phyloP scores from a whole-genome alignment of 2,797 vertebrate genomes.

The Sarcophilus harrisii region DNA sequence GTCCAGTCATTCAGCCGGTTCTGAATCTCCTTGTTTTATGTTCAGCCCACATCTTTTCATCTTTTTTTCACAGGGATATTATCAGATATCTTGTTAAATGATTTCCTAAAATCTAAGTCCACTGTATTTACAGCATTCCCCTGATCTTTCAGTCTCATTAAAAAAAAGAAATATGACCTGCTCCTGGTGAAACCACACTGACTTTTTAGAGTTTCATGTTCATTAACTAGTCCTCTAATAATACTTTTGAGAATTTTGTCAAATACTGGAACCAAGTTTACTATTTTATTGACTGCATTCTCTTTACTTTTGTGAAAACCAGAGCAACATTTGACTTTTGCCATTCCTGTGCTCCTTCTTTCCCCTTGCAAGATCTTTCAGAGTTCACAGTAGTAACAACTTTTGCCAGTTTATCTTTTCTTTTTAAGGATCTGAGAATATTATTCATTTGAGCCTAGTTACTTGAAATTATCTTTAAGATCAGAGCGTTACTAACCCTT shows the following conservation, averaged over 20 bases:
- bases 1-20: not conserved
- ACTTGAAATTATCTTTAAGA: not conserved
- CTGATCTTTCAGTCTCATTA: not conserved
- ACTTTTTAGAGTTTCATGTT: not conserved
- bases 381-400: not conserved
- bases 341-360: not conserved
- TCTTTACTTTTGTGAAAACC: not conserved
- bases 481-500: not conserved
- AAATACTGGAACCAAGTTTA: not conserved
- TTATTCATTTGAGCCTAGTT: not conserved
- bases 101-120: not conserved
- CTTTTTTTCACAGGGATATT: not conserved
- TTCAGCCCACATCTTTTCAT: not conserved
- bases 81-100: not conserved
- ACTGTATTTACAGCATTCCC: not conserved
- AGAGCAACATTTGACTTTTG: not conserved
- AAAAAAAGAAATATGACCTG: not conserved
- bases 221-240: not conserved
- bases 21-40: not conserved
- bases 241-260: not conserved
- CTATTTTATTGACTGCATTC: not conserved
- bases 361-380: not conserved
- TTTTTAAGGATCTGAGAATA: not conserved
- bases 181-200: not conserved
- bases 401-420: not conserved